A percentile compares a stretch with the other conserved stretches of the same genome.
Evolutionary conservation across 2,113 vertebrate species (phyloP).

Genomic region (Zapornia atra): DNA sequence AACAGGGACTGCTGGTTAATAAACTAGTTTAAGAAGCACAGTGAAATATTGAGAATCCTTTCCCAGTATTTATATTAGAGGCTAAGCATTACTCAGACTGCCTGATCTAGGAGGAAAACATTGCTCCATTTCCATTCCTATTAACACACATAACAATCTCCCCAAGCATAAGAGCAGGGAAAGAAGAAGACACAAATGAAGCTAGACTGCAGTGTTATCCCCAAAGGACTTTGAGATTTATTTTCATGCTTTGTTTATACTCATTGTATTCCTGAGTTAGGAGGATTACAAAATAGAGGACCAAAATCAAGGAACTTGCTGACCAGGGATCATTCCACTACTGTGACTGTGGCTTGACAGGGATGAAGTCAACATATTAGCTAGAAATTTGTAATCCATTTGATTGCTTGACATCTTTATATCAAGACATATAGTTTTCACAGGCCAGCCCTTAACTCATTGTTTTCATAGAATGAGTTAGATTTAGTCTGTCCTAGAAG

Average conservation of each 20-base stretch:
- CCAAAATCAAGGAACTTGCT: background rate
- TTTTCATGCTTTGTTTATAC: background rate
- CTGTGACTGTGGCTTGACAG: background rate
- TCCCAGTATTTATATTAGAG: background rate
- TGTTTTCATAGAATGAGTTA: background rate
- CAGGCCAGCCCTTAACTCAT: background rate
- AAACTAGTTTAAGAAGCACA: background rate
- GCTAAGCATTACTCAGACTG: background rate
- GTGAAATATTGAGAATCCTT: background rate
- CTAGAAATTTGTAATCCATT: background rate
- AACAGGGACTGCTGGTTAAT: background rate
- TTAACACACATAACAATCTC: background rate
- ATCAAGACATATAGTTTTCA: background rate
- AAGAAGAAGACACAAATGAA: background rate
- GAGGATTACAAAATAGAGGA: background rate
- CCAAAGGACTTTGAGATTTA: background rate
- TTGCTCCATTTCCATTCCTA: background rate
- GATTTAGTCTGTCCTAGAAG: background rate
- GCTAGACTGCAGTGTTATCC: background rate
- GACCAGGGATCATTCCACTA: background rate
- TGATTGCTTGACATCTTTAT: background rate
- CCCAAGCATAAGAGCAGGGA: background rate
- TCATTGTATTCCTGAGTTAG: background rate
- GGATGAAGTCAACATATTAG: background rate
- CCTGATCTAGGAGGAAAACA: background rate